These are phyloP conservation scores for Porites cylindrica DNA, from an alignment of 92 coral and sea anemone species.

Conservation along the genomic window DNA sequence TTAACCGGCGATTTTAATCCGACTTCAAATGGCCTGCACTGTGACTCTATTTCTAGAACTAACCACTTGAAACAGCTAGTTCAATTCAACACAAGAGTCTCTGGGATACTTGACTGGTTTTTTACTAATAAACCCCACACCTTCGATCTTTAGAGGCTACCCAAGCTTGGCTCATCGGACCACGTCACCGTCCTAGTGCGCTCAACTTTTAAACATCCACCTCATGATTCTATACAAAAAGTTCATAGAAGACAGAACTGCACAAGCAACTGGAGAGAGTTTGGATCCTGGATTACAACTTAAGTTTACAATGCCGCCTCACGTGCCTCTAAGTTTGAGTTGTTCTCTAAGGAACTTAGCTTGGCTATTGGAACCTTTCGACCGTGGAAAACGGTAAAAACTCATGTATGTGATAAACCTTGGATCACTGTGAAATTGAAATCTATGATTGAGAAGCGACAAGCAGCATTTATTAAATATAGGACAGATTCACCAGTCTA, in stretches of 20 bases:
- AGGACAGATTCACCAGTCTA: too few species aligned
- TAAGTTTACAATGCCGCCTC: neutral
- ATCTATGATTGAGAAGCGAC: too few species aligned
- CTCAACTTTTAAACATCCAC: constrained; percentile 45
- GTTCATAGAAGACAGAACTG: constrained; percentile 5
- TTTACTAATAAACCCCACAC: constrained; percentile 51
- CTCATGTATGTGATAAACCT: neutral
- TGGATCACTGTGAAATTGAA: neutral
- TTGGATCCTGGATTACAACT: neutral
- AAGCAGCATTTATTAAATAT: too few species aligned
- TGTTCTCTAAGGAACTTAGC: too few species aligned
- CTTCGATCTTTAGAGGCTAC: constrained; percentile 37
- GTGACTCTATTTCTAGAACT: constrained; percentile 29
- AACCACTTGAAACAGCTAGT: constrained; percentile 41
- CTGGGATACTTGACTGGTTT: constrained; percentile 49
- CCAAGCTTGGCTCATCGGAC: constrained; percentile 58
- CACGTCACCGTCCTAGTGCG: constrained; percentile 46
- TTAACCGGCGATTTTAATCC: too few species aligned
- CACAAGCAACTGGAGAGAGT: neutral
- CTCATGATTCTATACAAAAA: constrained; percentile 50
- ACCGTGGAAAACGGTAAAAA: too few species aligned
- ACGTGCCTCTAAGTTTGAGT: neutral
- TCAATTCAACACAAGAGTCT: constrained; percentile 45
- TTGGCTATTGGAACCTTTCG: too few species aligned
- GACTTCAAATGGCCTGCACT: constrained; percentile 43